These are phyloP conservation scores for Diglossa cyanea DNA, from an alignment of 2,797 vertebrate species.

Conservation along the genomic window DNA sequence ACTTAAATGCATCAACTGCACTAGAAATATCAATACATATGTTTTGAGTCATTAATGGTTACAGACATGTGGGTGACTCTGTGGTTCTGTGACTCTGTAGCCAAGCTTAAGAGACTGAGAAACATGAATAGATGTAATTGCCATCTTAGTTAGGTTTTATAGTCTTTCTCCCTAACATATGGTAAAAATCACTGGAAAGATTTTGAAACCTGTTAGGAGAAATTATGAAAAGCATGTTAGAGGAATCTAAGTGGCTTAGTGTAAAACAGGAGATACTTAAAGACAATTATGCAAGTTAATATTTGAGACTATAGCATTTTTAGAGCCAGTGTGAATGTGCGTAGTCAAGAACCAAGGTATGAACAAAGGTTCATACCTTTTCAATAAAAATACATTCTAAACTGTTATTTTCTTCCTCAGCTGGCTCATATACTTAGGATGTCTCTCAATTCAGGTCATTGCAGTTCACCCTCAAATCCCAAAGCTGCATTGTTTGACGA, in stretches of 20 bases:
- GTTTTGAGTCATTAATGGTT: background rate
- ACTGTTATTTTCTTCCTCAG: background rate
- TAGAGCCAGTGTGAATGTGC: background rate
- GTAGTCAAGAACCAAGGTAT: background rate
- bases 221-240: background rate
- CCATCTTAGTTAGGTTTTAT: background rate
- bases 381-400: background rate
- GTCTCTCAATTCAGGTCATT: background rate
- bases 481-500: background rate
- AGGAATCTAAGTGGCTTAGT: background rate
- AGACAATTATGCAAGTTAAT: background rate
- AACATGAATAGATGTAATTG: background rate
- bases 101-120: background rate
- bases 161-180: background rate
- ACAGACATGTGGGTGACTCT: background rate
- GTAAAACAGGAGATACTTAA: background rate
- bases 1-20: background rate
- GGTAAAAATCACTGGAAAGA: background rate
- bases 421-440: background rate
- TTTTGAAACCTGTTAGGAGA: background rate
- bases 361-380: background rate
- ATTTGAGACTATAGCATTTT: background rate
- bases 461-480: background rate
- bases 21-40: background rate
- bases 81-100: background rate